Conservation (phyloP, 2,113 vertebrate species). For the Alligator mississippiensis region DNA sequence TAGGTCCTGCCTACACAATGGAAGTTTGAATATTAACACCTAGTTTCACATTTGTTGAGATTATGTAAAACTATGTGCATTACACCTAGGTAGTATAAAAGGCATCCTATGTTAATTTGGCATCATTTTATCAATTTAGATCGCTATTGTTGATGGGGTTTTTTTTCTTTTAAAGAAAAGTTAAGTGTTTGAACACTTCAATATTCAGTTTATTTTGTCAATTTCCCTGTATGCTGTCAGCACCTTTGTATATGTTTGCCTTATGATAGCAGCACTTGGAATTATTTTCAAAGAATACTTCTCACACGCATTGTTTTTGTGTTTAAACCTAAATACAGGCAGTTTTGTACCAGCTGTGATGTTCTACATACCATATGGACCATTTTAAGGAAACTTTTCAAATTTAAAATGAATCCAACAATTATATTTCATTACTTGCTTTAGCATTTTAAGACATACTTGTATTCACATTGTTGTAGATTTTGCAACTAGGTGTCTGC, state of each 20-base stretch:
- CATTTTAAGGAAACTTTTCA: slow-evolving; percentile 76
- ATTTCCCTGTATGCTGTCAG: slow-evolving; percentile 72
- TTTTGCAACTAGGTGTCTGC: slow-evolving; percentile 76
- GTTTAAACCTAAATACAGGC: slow-evolving; percentile 75
- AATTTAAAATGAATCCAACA: slow-evolving; percentile 74
- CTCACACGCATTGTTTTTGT: slow-evolving; percentile 70
- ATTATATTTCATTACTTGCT: slow-evolving; percentile 75
- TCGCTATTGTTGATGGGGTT: background rate
- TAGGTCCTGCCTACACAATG: slow-evolving; percentile 45
- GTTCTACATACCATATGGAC: slow-evolving; percentile 76
- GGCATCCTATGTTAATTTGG: slow-evolving; percentile 28
- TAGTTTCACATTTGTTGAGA: background rate
- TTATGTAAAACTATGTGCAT: background rate
- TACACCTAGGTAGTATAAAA: background rate
- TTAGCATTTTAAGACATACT: slow-evolving; percentile 77
- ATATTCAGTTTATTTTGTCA: slow-evolving; percentile 61
- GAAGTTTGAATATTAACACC: background rate
- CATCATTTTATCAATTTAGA: slow-evolving; percentile 25
- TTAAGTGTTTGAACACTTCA: slow-evolving; percentile 60
- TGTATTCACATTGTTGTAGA: slow-evolving; percentile 71
- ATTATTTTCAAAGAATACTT: slow-evolving; percentile 72
- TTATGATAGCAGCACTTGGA: slow-evolving; percentile 73
- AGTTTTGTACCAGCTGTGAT: slow-evolving; percentile 79
- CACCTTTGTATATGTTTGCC: slow-evolving; percentile 75
- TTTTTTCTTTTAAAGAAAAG: background rate